Base-by-base conservation (phyloP, 2,888 invertebrate species). In the Marronus borbonicus region DNA sequence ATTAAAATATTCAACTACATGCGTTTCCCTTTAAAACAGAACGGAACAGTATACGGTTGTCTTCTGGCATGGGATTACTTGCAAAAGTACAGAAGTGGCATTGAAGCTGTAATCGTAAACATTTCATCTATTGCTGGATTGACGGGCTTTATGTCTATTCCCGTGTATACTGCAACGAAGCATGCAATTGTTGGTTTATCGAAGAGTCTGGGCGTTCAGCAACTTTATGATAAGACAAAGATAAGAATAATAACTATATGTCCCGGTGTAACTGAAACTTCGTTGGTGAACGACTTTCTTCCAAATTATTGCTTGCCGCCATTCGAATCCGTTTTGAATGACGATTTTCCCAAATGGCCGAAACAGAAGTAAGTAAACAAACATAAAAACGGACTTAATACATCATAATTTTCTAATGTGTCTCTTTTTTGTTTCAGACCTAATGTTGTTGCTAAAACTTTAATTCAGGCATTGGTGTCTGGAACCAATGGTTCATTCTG, bases 31-130 rank as follows among this genome's bases (percentile, higher is more conserved):
- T 44, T 44, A 44, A 31, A 86, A 81, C 83, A 89, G 89, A 88
- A 86, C 68, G 89, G 90, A 0, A 87, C 89, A 5, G 85, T 89
- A 50, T 86, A 88, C 12, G 87, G 88, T 1, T 87, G 86, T 24
- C 82, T 88, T 62, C 83, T 90, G 14, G 90, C 87, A 2, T 83
- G 90, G 74, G 87, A 83, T 80, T 88, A 89, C 82, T 87, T 91
- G 85, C 87, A 89, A 44, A 88, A 87, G 76, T 89, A 90, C 82
- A 87, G 86, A 55, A 89, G 89, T 4, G 90, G 89, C 0, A 83
- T 84, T 4, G 90, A 90, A 24, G 90, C 89, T 24, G 85, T 89
- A 8, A 86, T 91, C 31, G 86, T 90, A 12, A 90, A 90, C 81
- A 86, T 89, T n/a, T 85, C 89, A 24, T 89, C 90, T 31, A 88